Percentiles rank a stretch among this genome's conserved stretches.
These are phyloP conservation scores for Todus mexicanus DNA, from an alignment of 2,797 vertebrate species.

Conservation along the genomic window DNA sequence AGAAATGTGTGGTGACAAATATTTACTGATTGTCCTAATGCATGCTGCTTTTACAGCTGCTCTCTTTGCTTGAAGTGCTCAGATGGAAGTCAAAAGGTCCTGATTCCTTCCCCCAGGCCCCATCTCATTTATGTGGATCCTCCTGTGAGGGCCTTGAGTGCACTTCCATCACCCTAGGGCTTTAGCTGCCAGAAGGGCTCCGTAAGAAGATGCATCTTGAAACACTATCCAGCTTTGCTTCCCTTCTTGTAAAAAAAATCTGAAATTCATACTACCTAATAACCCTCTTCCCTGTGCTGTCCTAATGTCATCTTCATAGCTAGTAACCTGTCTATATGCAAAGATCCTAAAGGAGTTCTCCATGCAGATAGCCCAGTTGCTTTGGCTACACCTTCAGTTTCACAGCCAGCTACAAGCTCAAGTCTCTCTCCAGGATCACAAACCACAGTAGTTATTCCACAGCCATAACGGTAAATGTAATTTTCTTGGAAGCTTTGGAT, in stretches of 20 bases:
- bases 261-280: neutral
- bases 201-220: neutral
- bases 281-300: neutral
- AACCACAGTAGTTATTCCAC: neutral
- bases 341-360: neutral
- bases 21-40: neutral
- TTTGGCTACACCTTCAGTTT: neutral
- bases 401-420: neutral
- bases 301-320: neutral
- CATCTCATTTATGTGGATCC: neutral
- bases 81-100: neutral
- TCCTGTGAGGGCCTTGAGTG: neutral
- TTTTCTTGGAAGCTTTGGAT: neutral
- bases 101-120: neutral
- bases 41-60: neutral
- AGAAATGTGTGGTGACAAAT: neutral
- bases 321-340: neutral
- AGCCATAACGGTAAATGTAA: neutral
- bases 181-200: neutral
- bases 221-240: neutral
- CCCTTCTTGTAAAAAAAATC: neutral
- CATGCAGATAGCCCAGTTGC: neutral
- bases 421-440: neutral
- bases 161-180: neutral
- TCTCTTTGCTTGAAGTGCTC: neutral